These are phyloP conservation scores for Plectrocnemia conspersa DNA, from an alignment of 1,140 invertebrate genomes.

Conservation along the genomic window DNA sequence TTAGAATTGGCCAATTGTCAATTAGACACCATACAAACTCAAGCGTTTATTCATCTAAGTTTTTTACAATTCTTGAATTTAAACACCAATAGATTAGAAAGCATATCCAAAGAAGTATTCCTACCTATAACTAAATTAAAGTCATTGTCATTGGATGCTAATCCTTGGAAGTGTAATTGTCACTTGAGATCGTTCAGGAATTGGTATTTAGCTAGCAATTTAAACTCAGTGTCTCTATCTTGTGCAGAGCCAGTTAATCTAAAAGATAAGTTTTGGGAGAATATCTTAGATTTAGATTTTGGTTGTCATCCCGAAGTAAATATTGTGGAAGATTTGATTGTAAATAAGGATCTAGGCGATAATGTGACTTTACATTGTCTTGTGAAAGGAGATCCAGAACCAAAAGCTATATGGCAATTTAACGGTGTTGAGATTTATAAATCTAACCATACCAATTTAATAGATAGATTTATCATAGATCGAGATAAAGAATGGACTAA, in stretches of 20 bases:
- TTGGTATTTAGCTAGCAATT: constrained; percentile 62
- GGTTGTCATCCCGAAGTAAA: constrained; percentile 67
- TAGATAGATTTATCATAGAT: no score
- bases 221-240: constrained; percentile 59
- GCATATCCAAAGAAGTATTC: constrained; percentile 61
- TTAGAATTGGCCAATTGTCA: constrained; percentile 68
- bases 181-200: constrained; percentile 65
- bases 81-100: constrained; percentile 63
- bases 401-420: constrained; percentile 65
- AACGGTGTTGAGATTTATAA: constrained; percentile 23
- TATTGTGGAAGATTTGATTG: constrained; percentile 27
- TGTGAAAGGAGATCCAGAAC: constrained; percentile 76
- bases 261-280: constrained; percentile 59
- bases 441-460: no score
- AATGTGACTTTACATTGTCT: constrained; percentile 77
- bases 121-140: constrained; percentile 63
- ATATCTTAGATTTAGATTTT: constrained; percentile 62
- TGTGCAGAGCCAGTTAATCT: constrained; percentile 60
- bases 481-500: constrained; percentile 49
- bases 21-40: constrained; percentile 58
- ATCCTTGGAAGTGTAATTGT: constrained; percentile 81
- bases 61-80: constrained; percentile 68
- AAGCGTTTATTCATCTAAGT: constrained; percentile 61
- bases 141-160: constrained; percentile 68
- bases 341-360: constrained; percentile 47